phyloP scores from a whole-genome alignment of 2,888 invertebrate species.

The Steinernema carpocapsae region DNA sequence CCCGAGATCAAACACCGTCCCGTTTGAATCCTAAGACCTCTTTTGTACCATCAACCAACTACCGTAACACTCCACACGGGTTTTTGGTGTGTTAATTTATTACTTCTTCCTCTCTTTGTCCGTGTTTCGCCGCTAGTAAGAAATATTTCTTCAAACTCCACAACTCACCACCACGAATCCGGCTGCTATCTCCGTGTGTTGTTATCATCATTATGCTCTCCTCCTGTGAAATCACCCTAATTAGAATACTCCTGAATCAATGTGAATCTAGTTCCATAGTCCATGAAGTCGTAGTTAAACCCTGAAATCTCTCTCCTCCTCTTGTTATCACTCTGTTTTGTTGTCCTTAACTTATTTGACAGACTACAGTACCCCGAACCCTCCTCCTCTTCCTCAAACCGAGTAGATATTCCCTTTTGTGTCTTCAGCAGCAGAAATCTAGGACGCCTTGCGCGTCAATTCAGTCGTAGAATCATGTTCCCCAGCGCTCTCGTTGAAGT shows the following conservation, averaged over 20 bases:
- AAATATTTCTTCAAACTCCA: background rate
- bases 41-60: background rate
- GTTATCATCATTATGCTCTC: background rate
- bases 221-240: background rate
- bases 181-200: conserved; percentile 14
- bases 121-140: conserved; percentile 16
- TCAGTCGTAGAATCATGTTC: background rate
- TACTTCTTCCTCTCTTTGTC: background rate
- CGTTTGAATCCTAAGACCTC: background rate
- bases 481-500: background rate
- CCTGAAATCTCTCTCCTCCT: too few species aligned
- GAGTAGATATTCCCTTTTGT: background rate
- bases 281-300: conserved; percentile 3
- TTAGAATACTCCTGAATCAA: background rate
- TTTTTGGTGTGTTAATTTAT: conserved; percentile 16
- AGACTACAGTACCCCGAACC: background rate
- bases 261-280: background rate
- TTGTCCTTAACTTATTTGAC: background rate
- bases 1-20: conserved; percentile 62
- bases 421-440: background rate
- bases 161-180: background rate
- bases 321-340: too few species aligned
- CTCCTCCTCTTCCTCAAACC: background rate
- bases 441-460: conserved; percentile 1
- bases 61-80: conserved; percentile 9